Percentiles rank a stretch among this genome's conserved stretches.
Conservation (phyloP, 2,113 vertebrate species). For the Tyto alba region DNA sequence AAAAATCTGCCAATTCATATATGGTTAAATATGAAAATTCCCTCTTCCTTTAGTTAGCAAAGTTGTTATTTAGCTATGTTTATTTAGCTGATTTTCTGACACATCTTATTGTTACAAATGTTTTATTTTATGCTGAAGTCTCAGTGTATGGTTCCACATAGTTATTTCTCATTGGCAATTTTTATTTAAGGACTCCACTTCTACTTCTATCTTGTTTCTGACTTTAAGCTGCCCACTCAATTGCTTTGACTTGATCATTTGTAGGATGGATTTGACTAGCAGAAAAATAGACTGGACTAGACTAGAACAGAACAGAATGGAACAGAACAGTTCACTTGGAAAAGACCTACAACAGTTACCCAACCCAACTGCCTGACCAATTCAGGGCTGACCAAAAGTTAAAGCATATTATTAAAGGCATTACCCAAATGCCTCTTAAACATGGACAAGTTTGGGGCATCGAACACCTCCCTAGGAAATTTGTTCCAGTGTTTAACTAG, state of each 20-base stretch:
- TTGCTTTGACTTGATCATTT: background rate
- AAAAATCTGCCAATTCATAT: background rate
- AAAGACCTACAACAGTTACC: background rate
- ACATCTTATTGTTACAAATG: background rate
- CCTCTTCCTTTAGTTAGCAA: background rate
- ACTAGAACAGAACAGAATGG: background rate
- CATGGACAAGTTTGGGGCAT: background rate
- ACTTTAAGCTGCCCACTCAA: background rate
- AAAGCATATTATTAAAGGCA: background rate
- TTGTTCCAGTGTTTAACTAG: background rate
- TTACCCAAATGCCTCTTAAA: background rate
- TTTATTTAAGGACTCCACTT: background rate
- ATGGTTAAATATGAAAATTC: background rate
- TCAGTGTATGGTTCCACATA: background rate
- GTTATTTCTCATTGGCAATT: background rate
- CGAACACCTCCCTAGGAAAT: rapidly evolving
- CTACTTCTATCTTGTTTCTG: background rate
- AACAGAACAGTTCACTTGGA: background rate
- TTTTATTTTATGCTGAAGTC: background rate
- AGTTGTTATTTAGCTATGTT: background rate
- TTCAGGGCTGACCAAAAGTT: background rate
- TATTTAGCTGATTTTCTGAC: background rate
- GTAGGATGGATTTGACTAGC: background rate
- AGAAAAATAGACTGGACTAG: background rate
- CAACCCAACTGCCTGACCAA: background rate